These are phyloP conservation scores for Neoitamus cyanurus DNA, from an alignment of 2,888 invertebrate genomes.

Conservation along the genomic window DNA sequence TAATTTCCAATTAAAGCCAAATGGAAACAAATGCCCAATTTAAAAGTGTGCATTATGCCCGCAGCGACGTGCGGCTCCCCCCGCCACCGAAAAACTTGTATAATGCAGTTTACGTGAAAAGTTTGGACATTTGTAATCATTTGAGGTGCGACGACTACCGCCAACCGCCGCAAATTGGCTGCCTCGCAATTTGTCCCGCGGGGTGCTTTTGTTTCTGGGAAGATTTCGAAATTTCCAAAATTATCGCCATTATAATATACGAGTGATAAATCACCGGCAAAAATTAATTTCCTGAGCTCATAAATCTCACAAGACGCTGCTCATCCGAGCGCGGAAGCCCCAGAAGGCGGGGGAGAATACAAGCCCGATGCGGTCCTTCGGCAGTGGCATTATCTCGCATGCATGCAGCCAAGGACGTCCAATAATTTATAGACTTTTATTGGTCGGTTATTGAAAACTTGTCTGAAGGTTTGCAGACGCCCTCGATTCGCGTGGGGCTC, in stretches of 20 bases:
- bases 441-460: not conserved
- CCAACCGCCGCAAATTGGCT: slow-evolving; percentile 4
- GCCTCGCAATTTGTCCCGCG: not conserved
- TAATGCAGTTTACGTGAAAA: slow-evolving; percentile 42
- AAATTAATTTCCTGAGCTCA: slow-evolving; percentile 37
- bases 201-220: not conserved
- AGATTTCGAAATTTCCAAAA: not conserved
- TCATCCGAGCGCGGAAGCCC: slow-evolving; percentile 4
- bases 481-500: not conserved
- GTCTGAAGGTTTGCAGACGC: not conserved
- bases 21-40: slow-evolving; percentile 39
- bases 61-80: not conserved
- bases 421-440: not conserved
- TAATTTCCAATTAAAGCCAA: slow-evolving; percentile 34
- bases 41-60: slow-evolving; percentile 26
- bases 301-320: slow-evolving; percentile 29
- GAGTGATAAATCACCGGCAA: slow-evolving; percentile 29
- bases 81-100: slow-evolving; percentile 3
- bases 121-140: slow-evolving; percentile 36
- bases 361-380: not conserved
- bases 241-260: slow-evolving; percentile 33
- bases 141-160: slow-evolving; percentile 18
- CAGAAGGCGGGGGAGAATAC: not conserved
- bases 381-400: not conserved
- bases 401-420: not conserved